Percentiles rank a stretch among this genome's conserved stretches.
phyloP scores from a whole-genome alignment of 2,113 vertebrate species.

The Eurystomus gularis region DNA sequence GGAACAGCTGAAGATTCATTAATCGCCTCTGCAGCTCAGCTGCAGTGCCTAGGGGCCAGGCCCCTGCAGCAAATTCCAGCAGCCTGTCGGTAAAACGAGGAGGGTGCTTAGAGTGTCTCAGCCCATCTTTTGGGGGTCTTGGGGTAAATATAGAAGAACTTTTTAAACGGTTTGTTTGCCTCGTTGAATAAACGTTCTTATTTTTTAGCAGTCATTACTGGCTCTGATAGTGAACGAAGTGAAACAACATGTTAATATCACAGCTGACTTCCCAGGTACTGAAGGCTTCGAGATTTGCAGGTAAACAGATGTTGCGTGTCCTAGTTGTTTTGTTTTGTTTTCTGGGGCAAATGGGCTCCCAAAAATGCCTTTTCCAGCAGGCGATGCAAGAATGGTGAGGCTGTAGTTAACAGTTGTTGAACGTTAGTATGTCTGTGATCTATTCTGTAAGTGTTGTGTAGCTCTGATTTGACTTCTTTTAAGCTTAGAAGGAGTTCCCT shows the following conservation, averaged over 20 bases:
- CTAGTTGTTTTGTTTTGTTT: not conserved
- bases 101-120: too few species aligned
- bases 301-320: not conserved
- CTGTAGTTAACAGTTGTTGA: not conserved
- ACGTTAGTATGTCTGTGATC: not conserved
- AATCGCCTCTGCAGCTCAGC: rapidly evolving
- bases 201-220: not conserved
- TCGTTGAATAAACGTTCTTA: not conserved
- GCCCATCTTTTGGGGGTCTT: rapidly evolving
- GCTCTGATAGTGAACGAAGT: not conserved
- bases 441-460: rapidly evolving
- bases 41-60: rapidly evolving
- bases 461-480: not conserved
- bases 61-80: rapidly evolving
- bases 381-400: not conserved
- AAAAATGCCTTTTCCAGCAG: not conserved
- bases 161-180: rapidly evolving
- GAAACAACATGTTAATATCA: constrained; percentile 67
- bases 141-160: rapidly evolving
- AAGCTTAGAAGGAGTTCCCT: not conserved
- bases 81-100: not conserved
- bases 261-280: constrained; percentile 55
- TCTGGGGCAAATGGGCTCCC: not conserved
- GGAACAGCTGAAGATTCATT: rapidly evolving
- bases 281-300: constrained; percentile 55